Base-by-base conservation (phyloP, 2,113 vertebrate species). In the Petromus typicus region DNA sequence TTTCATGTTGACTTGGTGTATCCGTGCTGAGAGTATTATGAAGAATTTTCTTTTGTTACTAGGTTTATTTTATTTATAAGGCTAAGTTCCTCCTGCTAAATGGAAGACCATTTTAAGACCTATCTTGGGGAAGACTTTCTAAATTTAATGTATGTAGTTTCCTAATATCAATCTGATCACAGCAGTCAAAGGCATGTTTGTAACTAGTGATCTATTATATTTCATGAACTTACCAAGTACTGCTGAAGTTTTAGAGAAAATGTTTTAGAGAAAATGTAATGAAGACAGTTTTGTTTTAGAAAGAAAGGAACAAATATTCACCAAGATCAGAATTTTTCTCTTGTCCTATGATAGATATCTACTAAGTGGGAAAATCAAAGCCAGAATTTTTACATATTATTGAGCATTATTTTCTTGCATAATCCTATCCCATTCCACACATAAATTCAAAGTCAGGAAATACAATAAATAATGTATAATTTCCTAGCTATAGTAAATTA, bases 1-100 rank as follows among this genome's bases (percentile, higher is more conserved):
- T 82, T 87, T 27, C 61, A 67, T 80, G 5, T 93, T 87, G 86
- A 86, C 23, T 69, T 81, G 40, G 32, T 89, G 95, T 66, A n/a
- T 11, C 45, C 85, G 2, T 81, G 5, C 34, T 78, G 83, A 85
- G 16, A 92, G 37, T 57, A 84, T 86, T 75, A 56, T 83, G 67
- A 82, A 27, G n/a, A 89, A 63, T 61, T 95, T 85, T 81, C 5
- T 85, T 76, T 90, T 48, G 57, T 81, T 82, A 66, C 16, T 79
- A 22, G 40, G 40, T 78, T 32, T 64, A 61, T 34, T 34, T 90
- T 93, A n/a, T 89, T 87, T 71, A 2, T 86, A 66, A 89, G 9
- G 3, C n/a, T 94, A n/a, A 51, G 3, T 27, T 90, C 25, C 86
- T 90, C 73, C 32, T 93, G 51, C 32, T 89, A 40, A 94, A 83